Conservation (phyloP, 2,113 vertebrate genomes). For the Coturnix japonica region DNA sequence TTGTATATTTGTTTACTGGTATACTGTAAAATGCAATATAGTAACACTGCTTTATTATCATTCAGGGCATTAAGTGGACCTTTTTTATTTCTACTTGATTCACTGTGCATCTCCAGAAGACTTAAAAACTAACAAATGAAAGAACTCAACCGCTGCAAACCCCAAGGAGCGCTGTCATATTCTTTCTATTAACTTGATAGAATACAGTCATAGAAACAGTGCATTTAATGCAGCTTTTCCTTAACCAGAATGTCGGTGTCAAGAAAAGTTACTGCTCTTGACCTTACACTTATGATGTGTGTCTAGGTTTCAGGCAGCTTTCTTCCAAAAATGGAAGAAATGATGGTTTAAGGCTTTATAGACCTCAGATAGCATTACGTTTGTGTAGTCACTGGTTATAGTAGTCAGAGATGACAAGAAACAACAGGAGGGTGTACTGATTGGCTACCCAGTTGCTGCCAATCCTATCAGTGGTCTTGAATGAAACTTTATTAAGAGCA, state of each 20-base stretch:
- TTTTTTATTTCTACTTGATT: background rate
- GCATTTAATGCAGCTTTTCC: background rate
- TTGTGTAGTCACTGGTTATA: background rate
- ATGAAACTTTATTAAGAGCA: constrained; percentile 25
- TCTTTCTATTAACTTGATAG: background rate
- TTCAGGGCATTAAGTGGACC: background rate
- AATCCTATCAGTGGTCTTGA: background rate
- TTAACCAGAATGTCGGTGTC: background rate
- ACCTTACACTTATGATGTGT: background rate
- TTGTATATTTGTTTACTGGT: background rate
- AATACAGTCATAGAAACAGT: background rate
- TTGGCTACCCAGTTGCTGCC: background rate
- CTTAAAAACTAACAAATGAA: background rate
- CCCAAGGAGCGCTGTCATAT: background rate
- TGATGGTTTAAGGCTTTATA: background rate
- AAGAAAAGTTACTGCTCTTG: background rate
- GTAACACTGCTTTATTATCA: background rate
- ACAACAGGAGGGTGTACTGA: background rate
- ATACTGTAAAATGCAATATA: background rate
- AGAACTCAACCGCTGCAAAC: background rate
- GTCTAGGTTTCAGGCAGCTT: background rate
- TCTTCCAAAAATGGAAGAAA: background rate
- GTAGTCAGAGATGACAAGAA: background rate
- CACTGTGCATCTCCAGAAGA: background rate
- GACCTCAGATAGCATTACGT: background rate